phyloP scores from a whole-genome alignment of 2,797 vertebrate genomes.

The Fistularia tabacaria region DNA sequence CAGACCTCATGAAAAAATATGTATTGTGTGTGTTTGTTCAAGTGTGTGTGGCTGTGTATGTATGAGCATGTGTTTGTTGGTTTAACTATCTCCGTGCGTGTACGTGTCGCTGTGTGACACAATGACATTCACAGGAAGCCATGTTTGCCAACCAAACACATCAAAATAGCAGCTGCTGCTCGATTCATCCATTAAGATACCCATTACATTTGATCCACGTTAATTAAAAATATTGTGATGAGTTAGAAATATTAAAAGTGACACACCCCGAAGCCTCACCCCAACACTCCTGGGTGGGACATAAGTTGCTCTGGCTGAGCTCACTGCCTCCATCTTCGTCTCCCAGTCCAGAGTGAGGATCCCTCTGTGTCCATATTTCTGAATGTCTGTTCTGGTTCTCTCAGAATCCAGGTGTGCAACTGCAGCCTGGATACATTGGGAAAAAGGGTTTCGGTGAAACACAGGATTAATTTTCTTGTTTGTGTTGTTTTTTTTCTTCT shows the following conservation, averaged over 20 bases:
- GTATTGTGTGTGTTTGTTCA: too few species aligned
- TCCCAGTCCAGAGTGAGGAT: slow-evolving; percentile 50
- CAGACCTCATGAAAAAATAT: too few species aligned
- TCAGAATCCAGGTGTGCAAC: slow-evolving; percentile 31
- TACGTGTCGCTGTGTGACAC: too few species aligned
- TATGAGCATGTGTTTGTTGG: too few species aligned
- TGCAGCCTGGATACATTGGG: slow-evolving; percentile 43
- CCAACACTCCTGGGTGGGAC: slow-evolving; percentile 33
- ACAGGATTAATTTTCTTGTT: neutral
- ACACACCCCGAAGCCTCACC: slow-evolving; percentile 59
- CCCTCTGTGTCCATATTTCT: slow-evolving; percentile 53
- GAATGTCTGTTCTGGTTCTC: slow-evolving; percentile 20
- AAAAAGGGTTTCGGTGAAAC: neutral
- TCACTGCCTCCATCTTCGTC: slow-evolving; percentile 56
- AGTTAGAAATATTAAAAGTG: neutral
- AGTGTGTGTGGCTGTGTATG: too few species aligned
- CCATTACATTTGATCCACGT: neutral
- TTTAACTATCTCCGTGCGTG: too few species aligned
- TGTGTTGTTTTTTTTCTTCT: too few species aligned
- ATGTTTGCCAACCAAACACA: too few species aligned
- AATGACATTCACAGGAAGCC: too few species aligned
- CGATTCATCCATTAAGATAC: too few species aligned
- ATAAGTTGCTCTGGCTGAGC: slow-evolving; percentile 44
- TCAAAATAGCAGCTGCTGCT: too few species aligned
- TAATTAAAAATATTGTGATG: neutral